These are phyloP conservation scores for Chelmon rostratus DNA, from an alignment of 2,797 vertebrate species.

Conservation along the genomic window DNA sequence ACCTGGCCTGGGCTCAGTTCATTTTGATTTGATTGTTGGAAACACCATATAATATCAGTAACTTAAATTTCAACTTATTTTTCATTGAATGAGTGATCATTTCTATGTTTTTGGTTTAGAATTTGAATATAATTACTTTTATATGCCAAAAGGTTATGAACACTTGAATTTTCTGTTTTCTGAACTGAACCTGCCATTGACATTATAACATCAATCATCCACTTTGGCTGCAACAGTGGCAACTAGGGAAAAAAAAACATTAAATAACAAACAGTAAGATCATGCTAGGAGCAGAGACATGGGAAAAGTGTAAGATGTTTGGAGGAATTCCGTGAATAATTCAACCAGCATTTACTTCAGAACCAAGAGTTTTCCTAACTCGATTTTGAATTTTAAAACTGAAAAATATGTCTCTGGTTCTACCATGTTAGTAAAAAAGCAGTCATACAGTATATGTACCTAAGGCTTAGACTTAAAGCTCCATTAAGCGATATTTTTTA, in stretches of 20 bases:
- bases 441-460: constrained; percentile 3
- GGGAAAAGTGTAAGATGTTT: background rate
- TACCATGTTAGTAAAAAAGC: constrained; percentile 47
- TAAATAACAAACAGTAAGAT: constrained; percentile 7
- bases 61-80: background rate
- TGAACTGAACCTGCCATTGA: constrained; percentile 47
- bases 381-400: background rate
- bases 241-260: constrained; percentile 2
- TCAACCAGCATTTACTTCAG: background rate
- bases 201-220: background rate
- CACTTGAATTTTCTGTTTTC: background rate
- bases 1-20: constrained; percentile 40
- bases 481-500: constrained; percentile 50
- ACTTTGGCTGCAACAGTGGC: constrained; percentile 7
- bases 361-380: background rate
- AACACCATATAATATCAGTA: background rate
- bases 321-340: background rate
- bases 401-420: constrained; percentile 61
- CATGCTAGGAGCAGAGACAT: constrained; percentile 70
- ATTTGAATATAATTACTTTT: constrained; percentile 20
- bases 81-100: background rate
- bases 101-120: background rate
- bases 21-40: constrained; percentile 19
- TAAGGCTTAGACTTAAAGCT: constrained; percentile 38
- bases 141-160: background rate